Evolutionary conservation across 2,113 vertebrate species (phyloP), one percentile per base, ranked within the genome.

Genomic region (Pavo muticus): DNA sequence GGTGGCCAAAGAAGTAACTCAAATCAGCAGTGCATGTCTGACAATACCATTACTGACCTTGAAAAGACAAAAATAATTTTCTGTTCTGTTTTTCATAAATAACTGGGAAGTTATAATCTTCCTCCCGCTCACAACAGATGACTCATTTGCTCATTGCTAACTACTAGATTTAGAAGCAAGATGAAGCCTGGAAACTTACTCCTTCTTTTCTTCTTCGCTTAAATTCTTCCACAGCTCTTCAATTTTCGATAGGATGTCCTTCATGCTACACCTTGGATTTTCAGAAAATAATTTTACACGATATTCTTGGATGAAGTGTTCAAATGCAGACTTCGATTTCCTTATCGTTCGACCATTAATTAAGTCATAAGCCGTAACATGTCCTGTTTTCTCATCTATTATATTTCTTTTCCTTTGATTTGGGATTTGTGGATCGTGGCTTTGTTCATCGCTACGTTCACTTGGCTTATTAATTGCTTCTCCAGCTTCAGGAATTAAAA

Each of bases 181-280:
- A 97, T 85, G 96, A 54, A 94, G 95, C 97, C 97, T 98, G 97
- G 98, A 98, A 96, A 98, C 99, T 99, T 98, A 99, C 99, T 98
- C 98, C 84, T 97, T 96, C 95, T 97, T 98, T 70, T 98, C 98
- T 84, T 99, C 98, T 97, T 98, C 98, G 94, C 89, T 96, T 93
- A 99, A 94, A 97, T 98, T 98, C 97, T 99, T 98, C 99, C 99
- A 99, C 95, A 97, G 98, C 91, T 98, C 97, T 94, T 98, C 98
- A 88, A 98, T 91, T 60, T 97, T 88, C 91, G 79, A 12, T 93
- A 97, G 97, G 95, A 99, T 97, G 79, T 98, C 98, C 94, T 98
- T 98, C 87, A 98, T 96, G 83, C 97, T 97, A 85, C 97, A 96
- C 82, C 97, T 97, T 56, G 98, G 97, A 82, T 98, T 98, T 97